Percentiles rank a stretch among this genome's conserved stretches.
These are phyloP conservation scores for Cetonia aurata DNA, from an alignment of 2,888 invertebrate genomes.

Conservation along the genomic window DNA sequence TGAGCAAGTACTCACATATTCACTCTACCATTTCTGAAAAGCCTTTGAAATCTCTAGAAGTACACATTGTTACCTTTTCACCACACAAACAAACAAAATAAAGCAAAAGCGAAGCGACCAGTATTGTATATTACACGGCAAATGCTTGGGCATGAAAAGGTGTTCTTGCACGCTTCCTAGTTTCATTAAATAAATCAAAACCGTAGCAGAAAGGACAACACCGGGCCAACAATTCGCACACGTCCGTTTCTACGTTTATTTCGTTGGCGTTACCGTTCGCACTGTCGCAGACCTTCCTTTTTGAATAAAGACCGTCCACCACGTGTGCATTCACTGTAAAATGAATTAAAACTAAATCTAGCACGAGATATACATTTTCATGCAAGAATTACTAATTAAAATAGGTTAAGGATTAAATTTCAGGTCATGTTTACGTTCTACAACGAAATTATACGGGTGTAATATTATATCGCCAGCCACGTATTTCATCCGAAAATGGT, in stretches of 20 bases:
- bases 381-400: conserved; percentile 31
- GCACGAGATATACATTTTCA: conserved; percentile 32
- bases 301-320: conserved; percentile 9
- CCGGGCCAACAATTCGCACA: background rate
- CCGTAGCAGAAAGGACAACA: conserved; percentile 4
- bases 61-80: too few species aligned
- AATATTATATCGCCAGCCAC: conserved; percentile 17
- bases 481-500: conserved; percentile 6
- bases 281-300: background rate
- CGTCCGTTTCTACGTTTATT: conserved; percentile 10
- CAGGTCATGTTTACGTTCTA: conserved; percentile 26
- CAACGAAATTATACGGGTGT: conserved; percentile 15
- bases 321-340: conserved; percentile 4
- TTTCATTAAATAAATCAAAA: conserved; percentile 41
- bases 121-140: background rate
- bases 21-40: too few species aligned
- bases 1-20: too few species aligned
- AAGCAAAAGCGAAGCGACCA: too few species aligned
- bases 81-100: too few species aligned
- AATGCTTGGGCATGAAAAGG: background rate
- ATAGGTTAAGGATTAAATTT: conserved; percentile 37
- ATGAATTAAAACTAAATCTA: conserved; percentile 29
- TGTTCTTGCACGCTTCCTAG: conserved; percentile 22
- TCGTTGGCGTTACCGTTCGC: background rate
- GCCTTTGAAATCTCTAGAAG: too few species aligned